phyloP scores from a whole-genome alignment of 1,140 invertebrate species.

The Rhizoglyphus robini region DNA sequence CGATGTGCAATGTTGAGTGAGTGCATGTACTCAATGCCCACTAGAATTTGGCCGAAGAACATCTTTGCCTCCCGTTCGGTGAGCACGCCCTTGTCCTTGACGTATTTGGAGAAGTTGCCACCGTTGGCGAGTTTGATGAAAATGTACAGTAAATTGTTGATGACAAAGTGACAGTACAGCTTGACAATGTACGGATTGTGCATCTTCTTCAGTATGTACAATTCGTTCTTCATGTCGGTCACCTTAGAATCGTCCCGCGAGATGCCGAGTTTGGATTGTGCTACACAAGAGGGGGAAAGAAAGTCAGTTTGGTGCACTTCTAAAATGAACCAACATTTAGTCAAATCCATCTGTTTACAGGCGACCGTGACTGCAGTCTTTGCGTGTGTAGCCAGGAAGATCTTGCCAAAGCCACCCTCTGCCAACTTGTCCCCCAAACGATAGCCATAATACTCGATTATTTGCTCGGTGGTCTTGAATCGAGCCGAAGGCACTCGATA shows the following conservation, averaged over 20 bases:
- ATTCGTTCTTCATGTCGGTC: slow-evolving; percentile 15
- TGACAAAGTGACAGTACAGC: not conserved
- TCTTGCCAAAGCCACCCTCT: not conserved
- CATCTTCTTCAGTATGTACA: slow-evolving; percentile 10
- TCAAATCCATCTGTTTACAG: slow-evolving; percentile 1
- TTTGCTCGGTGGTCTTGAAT: slow-evolving; percentile 1
- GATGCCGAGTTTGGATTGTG: not conserved
- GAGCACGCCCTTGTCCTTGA: not conserved
- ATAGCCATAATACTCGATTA: slow-evolving; percentile 14
- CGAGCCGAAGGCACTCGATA: not conserved
- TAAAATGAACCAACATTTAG: not conserved
- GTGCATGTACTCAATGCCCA: slow-evolving; percentile 45
- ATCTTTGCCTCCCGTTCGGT: not conserved
- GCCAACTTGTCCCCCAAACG: slow-evolving; percentile 1
- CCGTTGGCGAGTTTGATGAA: slow-evolving; percentile 11
- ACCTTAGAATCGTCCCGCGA: not conserved
- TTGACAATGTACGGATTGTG: slow-evolving; percentile 1
- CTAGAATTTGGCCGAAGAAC: slow-evolving; percentile 2
- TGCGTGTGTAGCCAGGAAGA: not conserved
- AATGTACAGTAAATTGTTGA: not conserved
- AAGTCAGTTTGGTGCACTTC: not conserved
- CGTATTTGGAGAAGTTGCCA: not conserved
- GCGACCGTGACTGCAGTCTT: slow-evolving; percentile 1
- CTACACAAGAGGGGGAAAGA: not conserved
- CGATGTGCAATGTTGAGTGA: slow-evolving; percentile 91